Conservation (phyloP, 1,140 invertebrate genomes). For the Halesus radiatus region DNA sequence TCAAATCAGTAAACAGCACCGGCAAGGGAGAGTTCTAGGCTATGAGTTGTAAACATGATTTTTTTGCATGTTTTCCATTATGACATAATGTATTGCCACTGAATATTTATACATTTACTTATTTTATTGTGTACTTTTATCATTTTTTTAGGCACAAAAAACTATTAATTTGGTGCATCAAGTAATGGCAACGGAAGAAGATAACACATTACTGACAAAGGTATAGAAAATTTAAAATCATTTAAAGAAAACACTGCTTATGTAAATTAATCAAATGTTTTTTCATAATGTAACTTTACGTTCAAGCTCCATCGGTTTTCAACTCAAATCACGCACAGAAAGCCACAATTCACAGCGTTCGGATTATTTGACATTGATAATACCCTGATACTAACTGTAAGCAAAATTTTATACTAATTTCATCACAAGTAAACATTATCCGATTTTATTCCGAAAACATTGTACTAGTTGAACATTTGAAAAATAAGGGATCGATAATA, state of each 20-base stretch:
- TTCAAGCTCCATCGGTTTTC: constrained; percentile 16
- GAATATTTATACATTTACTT: neutral
- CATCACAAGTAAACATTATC: neutral
- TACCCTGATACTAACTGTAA: constrained; percentile 16
- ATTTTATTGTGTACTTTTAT: too few species aligned
- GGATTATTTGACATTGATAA: constrained; percentile 20
- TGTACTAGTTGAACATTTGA: neutral
- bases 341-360: constrained; percentile 5
- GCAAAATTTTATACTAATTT: neutral
- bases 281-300: neutral
- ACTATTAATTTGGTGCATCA: neutral
- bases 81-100: neutral
- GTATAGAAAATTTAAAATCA: neutral
- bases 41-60: too few species aligned
- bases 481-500: neutral
- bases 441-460: too few species aligned
- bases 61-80: neutral
- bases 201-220: neutral
- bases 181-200: neutral
- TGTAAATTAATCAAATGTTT: neutral
- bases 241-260: neutral
- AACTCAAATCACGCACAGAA: constrained; percentile 21
- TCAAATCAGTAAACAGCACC: neutral
- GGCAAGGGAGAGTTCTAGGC: too few species aligned
- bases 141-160: neutral